A percentile compares a stretch with the other conserved stretches of the same genome.
Conservation (phyloP, 2,797 vertebrate genomes). For the Mormyrus hasselquistii region DNA sequence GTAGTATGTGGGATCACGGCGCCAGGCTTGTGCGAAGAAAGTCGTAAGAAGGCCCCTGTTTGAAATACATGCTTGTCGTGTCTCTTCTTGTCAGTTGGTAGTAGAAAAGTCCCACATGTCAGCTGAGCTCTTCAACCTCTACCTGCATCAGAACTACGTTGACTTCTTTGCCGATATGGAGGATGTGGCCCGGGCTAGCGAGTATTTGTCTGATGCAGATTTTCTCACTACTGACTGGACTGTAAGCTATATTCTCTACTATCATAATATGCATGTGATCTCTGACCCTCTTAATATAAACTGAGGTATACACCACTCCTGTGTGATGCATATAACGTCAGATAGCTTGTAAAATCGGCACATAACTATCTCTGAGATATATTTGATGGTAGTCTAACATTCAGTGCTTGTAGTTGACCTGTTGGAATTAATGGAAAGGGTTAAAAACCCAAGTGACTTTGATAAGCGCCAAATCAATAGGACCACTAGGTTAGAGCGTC, state of each 20-base stretch:
- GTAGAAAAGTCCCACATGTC: conserved; percentile 87
- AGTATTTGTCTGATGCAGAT: conserved; percentile 85
- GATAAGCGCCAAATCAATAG: not conserved
- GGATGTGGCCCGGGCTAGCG: conserved; percentile 78
- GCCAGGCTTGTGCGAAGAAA: not conserved
- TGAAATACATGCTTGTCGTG: not conserved
- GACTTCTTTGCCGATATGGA: conserved; percentile 84
- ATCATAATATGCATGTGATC: not conserved
- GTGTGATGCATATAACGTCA: not conserved
- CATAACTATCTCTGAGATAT: not conserved
- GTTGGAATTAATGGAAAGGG: not conserved
- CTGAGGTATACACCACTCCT: not conserved
- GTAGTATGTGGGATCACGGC: conserved; percentile 48
- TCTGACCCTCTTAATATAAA: not conserved
- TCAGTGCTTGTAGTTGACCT: not conserved
- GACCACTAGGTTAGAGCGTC: not conserved
- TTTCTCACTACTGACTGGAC: conserved; percentile 78
- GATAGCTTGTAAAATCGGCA: not conserved
- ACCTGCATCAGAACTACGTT: conserved; percentile 93
- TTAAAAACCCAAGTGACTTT: not conserved
- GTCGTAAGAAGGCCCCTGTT: not conserved
- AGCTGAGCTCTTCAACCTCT: conserved; percentile 83
- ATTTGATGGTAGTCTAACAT: not conserved
- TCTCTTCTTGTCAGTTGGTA: conserved; percentile 59
- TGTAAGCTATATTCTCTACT: conserved; percentile 60